Conservation (phyloP, 2,797 vertebrate genomes). For the Acanthopagrus latus region DNA sequence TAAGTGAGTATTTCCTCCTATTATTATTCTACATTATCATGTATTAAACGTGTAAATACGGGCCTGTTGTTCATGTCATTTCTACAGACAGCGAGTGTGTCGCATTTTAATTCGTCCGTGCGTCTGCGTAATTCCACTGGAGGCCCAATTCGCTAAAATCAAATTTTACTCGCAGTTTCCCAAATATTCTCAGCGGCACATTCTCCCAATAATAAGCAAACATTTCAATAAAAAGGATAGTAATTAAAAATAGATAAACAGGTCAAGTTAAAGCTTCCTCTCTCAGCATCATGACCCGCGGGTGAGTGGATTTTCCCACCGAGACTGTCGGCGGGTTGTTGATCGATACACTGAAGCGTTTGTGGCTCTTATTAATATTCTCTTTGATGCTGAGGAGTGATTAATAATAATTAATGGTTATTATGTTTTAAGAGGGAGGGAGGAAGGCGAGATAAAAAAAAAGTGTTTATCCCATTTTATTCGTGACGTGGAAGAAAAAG, state of each 20-base stretch:
- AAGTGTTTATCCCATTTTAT: not conserved
- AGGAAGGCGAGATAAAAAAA: not conserved
- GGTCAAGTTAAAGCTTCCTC: constrained; percentile 6
- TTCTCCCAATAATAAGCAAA: not conserved
- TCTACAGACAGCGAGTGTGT: not conserved
- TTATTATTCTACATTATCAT: too few species aligned
- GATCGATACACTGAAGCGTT: constrained; percentile 58
- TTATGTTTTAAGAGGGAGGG: not conserved
- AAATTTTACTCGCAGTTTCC: not conserved
- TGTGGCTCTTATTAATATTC: constrained; percentile 74
- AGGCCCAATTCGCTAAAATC: not conserved
- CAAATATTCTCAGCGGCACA: not conserved
- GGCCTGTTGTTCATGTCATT: not conserved
- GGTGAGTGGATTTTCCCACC: constrained; percentile 51
- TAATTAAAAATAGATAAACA: not conserved
- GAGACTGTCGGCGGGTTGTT: constrained; percentile 47
- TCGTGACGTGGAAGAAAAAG: too few species aligned
- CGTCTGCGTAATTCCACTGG: not conserved
- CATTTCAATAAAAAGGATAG: not conserved
- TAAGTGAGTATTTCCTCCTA: constrained; percentile 47
- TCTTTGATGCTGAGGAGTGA: constrained; percentile 70
- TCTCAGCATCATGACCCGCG: constrained; percentile 34
- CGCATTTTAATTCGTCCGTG: not conserved
- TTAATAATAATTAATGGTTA: constrained; percentile 47
- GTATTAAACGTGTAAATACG: too few species aligned